Base-by-base conservation (phyloP, 2,113 vertebrate species). In the Mobula birostris region DNA sequence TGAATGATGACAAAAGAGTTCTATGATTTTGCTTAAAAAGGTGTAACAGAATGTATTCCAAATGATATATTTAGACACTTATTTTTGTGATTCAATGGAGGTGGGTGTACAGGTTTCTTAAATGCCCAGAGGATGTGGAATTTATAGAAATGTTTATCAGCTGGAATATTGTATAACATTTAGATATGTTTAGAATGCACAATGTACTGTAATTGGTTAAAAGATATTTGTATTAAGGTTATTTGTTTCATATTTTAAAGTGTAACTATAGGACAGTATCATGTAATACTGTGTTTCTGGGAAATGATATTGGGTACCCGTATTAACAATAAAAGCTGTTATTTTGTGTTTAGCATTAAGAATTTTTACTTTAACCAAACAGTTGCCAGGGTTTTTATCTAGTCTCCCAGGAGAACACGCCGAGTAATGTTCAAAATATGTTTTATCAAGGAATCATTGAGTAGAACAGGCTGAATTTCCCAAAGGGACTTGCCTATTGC, bases 21-120 rank as follows among this genome's bases (percentile, higher is more conserved):
- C 94, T 95, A 95, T 95, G 63, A 94, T 94, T 94, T 94, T 94
- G 94, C 68, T 94, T 61, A 94, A 36, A 94, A 78, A 58, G 48
- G 88, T 94, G 83, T 90, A 95, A 83, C 14, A 94, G 94, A 94
- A 94, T 94, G 93, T 94, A 95, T 94, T 94, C 95, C 94, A 94
- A 94, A 94, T 94, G 94, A 94, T 94, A 88, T 95, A 95, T 95
- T 94, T 94, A 95, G 95, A 96, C 94, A 58, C 91, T 94, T 95
- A 96, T 96, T 96, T 96, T 96, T 95, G 85, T 95, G 95, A 95
- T 95, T 94, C 94, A 95, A 94, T 92, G 94, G 94, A 95, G 90
- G 93, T 94, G 85, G 79, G 94, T 92, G 95, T 95, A 93, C 91
- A 93, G 91, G 91, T 93, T 93, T 93, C 91, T 93, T 93, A 74